Conservation (phyloP, 2,888 invertebrate genomes). For the Dryococelus australis region DNA sequence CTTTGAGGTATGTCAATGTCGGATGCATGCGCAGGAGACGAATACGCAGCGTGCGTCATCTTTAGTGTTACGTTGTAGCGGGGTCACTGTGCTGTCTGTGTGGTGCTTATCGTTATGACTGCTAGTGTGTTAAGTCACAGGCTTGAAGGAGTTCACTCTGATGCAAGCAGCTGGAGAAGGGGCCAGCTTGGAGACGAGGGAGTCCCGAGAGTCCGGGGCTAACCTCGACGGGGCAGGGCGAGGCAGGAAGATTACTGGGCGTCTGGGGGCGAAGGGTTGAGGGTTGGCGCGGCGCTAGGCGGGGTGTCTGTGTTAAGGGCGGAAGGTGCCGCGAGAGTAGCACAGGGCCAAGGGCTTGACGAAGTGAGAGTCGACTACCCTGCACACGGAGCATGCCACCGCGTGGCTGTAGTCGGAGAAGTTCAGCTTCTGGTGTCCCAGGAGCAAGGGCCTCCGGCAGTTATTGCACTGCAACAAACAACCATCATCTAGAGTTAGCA, state of each 20-base stretch:
- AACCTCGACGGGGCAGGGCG: no score
- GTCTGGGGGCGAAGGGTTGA: background rate
- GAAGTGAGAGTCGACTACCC: constrained; percentile 90
- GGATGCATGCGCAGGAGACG: no score
- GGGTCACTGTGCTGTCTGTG: no score
- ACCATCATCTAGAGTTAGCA: constrained; percentile 46
- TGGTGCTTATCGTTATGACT: no score
- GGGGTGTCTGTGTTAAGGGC: constrained; percentile 79
- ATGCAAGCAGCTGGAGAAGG: no score
- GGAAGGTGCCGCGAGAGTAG: constrained; percentile 79
- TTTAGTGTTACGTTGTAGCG: no score
- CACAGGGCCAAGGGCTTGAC: constrained; percentile 88
- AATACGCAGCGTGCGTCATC: no score
- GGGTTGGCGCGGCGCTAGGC: background rate
- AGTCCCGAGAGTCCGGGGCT: background rate
- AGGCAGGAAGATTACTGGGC: no score
- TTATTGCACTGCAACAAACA: constrained; percentile 80
- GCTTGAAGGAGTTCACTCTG: no score
- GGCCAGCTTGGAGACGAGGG: no score
- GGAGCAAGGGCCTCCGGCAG: constrained; percentile 87
- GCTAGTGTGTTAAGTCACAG: no score
- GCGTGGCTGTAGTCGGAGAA: constrained; percentile 94
- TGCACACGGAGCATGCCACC: constrained; percentile 91
- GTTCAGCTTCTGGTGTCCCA: constrained; percentile 85
- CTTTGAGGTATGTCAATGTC: no score